These are phyloP conservation scores for Chouioia cunea DNA, from an alignment of 2,888 invertebrate genomes.

Conservation along the genomic window DNA sequence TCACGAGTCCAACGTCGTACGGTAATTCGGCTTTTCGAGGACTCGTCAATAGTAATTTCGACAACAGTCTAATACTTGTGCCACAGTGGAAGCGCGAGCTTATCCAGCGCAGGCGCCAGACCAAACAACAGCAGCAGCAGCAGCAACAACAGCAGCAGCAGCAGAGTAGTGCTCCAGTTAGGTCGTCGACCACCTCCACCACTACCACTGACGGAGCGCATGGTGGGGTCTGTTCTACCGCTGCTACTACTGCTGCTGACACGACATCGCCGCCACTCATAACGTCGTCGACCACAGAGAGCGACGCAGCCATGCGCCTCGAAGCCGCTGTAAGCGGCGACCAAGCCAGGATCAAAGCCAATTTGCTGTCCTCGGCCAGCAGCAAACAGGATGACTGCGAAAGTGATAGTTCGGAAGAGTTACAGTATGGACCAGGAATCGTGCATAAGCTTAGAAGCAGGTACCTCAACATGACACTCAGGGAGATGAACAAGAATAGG, in stretches of 20 bases:
- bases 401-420: conserved; percentile 79
- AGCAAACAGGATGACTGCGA: conserved; percentile 63
- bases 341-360: conserved; percentile 46
- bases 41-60: neutral
- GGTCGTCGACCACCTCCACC: conserved; percentile 24
- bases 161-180: conserved; percentile 53
- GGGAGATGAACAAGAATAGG: conserved; percentile 76
- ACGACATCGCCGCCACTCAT: conserved; percentile 26
- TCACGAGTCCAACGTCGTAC: neutral
- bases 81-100: conserved; percentile 90
- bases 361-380: neutral
- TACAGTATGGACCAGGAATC: conserved; percentile 92
- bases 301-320: conserved; percentile 48
- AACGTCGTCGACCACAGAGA: conserved; percentile 34
- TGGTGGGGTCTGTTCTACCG: conserved; percentile 28
- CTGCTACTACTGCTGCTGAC: conserved; percentile 7
- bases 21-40: neutral
- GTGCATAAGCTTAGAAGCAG: conserved; percentile 89
- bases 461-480: conserved; percentile 86
- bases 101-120: conserved; percentile 74
- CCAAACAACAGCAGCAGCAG: conserved; percentile 65
- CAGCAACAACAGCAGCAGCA: conserved; percentile 63
- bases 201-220: conserved; percentile 40
- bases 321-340: conserved; percentile 51
- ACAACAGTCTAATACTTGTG: conserved; percentile 59